Percentiles rank a stretch among this genome's conserved stretches.
Conservation (phyloP, 2,797 vertebrate species). For the Acomys russatus region DNA sequence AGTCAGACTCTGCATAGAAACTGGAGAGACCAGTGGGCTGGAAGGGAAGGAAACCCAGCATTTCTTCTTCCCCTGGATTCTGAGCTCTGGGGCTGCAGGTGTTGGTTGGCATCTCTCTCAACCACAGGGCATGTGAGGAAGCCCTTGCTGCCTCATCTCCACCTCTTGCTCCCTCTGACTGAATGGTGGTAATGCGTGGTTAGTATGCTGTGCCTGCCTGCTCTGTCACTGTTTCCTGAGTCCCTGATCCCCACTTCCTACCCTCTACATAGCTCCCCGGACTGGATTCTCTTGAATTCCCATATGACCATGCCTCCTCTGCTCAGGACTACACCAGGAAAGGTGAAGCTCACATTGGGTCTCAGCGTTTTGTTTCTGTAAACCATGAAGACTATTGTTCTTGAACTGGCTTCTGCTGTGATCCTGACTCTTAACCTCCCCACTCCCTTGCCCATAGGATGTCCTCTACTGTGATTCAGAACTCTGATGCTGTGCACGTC, state of each 20-base stretch:
- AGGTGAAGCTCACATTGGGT: background rate
- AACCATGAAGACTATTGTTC: background rate
- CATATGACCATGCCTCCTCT: background rate
- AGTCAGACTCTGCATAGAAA: background rate
- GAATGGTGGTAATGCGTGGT: too few species aligned
- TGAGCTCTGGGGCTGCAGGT: background rate
- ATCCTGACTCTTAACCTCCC: background rate
- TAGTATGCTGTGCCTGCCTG: background rate
- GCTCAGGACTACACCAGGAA: background rate
- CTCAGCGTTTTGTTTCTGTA: background rate
- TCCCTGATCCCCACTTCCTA: background rate
- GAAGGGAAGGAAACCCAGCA: rapidly evolving
- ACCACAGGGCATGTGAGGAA: background rate
- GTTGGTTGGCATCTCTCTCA: background rate
- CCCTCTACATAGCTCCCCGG: background rate
- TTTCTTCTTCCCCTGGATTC: background rate
- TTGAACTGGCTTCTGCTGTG: background rate
- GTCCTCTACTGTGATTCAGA: background rate
- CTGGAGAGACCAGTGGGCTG: background rate
- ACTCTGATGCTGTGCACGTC: background rate
- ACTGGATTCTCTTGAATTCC: background rate
- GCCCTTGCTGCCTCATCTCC: background rate
- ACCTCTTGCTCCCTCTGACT: background rate
- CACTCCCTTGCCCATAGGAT: background rate
- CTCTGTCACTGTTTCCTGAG: background rate